Base-by-base conservation (phyloP, 2,113 vertebrate species). In the Steatornis caripensis region DNA sequence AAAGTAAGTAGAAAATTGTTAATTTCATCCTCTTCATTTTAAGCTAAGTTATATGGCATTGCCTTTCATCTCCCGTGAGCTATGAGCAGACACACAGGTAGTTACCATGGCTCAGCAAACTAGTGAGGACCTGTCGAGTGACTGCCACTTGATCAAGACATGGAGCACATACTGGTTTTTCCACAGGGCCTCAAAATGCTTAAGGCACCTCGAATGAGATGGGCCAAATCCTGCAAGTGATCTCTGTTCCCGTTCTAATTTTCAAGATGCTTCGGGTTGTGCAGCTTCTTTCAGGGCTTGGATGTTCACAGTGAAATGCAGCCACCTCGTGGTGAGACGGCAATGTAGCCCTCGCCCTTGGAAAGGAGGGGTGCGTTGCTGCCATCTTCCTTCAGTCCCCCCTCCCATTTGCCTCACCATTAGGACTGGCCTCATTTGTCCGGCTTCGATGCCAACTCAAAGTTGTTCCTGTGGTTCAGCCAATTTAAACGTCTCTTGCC, bases 301-400 rank as follows among this genome's bases (percentile, higher is more conserved):
- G 71, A 51, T 24, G 94, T 95, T 95, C 68, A 90, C 92, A 88
- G 93, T 48, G 92, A 96, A 96, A 97, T 94, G 82, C 96, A 97
- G 95, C 90, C 96, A 96, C 88, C 96, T 97, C 62, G 79, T 96
- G 92, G 96, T 95, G 90, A 96, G 72, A 94, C 17, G 20, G 16
- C 0, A 48, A n/a, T 5, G 82, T 66, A 92, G 88, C 51, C 79
- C 58, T 27, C 5, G 6, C 86, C 82, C 68, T 86, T 92, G 66
- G 82, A 65, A 95, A 94, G 49, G 37, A 96, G 82, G 39, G 36
- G 15, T 36, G 37, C 64, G 5, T 13, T 61, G 49, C 89, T 94
- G 53, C 91, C 87, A 92, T 91, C 54, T 94, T 89, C 51, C 76
- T 75, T 58, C 41, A 11, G 23, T 7, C 18, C 39, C 66, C 45